Evolutionary conservation across 2,797 vertebrate species (phyloP).

Genomic region (Jordanella pulchra): DNA sequence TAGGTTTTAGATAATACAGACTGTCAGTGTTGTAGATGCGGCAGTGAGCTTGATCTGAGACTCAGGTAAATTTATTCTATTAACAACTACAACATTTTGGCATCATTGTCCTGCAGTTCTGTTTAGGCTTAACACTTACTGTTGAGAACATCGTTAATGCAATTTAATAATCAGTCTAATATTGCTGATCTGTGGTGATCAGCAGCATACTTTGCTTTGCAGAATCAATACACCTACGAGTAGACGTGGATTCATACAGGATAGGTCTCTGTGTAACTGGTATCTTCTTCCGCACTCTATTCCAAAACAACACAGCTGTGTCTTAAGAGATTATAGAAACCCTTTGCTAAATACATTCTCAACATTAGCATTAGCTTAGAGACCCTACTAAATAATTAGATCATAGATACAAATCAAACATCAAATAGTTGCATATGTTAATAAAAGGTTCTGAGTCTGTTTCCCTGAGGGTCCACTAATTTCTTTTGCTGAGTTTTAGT

Average conservation of each 20-base stretch:
- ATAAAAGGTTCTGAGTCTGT: conserved; percentile 6
- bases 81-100: not conserved
- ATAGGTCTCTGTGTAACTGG: not conserved
- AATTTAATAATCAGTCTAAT: conserved; percentile 35
- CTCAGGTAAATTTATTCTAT: conserved; percentile 11
- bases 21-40: not conserved
- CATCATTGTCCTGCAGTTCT: conserved; percentile 1
- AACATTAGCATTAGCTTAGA: not conserved
- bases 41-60: conserved; percentile 11
- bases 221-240: not conserved
- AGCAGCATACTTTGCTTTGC: not conserved
- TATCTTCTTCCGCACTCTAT: too few species aligned
- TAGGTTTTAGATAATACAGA: conserved; percentile 4
- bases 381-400: not conserved
- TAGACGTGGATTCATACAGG: not conserved
- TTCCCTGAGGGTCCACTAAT: conserved; percentile 5
- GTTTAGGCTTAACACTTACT: not conserved
- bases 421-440: not conserved
- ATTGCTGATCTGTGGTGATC: conserved; percentile 24
- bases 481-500: conserved; percentile 41
- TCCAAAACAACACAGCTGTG: not conserved
- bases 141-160: too few species aligned
- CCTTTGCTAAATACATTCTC: too few species aligned
- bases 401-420: not conserved
- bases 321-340: too few species aligned